Evolutionary conservation across 2,888 invertebrate species (phyloP).

Genomic region (Lamellibrachia satsuma): DNA sequence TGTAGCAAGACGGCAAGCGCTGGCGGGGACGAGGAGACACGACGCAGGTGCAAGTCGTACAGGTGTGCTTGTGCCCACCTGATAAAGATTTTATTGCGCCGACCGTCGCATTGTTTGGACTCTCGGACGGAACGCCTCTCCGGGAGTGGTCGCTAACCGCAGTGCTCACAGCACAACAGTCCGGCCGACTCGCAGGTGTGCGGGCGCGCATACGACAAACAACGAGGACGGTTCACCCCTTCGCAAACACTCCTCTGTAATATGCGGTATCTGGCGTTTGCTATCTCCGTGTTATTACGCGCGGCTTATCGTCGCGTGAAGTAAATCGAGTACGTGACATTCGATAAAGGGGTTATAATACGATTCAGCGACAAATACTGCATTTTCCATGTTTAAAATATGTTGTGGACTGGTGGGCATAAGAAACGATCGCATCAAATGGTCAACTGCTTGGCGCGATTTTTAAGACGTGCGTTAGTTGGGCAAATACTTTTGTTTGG

Average conservation of each 20-base stretch:
- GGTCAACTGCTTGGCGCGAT: not conserved
- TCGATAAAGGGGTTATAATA: not conserved
- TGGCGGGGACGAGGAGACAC: not conserved
- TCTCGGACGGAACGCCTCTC: not conserved
- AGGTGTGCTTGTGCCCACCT: not conserved
- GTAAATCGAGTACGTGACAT: constrained; percentile 10
- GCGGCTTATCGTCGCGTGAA: not conserved
- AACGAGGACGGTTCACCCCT: not conserved
- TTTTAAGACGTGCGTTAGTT: not conserved
- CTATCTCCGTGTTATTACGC: not conserved
- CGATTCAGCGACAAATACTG: not conserved
- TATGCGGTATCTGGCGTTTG: not conserved
- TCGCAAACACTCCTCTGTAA: not conserved
- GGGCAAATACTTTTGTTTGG: too few relatives aligned
- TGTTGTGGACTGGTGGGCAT: not conserved
- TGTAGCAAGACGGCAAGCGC: not conserved
- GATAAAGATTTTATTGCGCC: not conserved
- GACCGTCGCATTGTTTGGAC: not conserved
- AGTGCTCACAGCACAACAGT: not conserved
- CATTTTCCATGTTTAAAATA: not conserved
- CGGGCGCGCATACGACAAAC: not conserved
- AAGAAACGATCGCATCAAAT: not conserved
- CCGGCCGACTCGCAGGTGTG: not conserved
- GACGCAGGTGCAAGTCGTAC: not conserved
- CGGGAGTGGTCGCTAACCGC: not conserved